phyloP scores from a whole-genome alignment of 2,888 invertebrate genomes.

The Tryphoninae sp. region DNA sequence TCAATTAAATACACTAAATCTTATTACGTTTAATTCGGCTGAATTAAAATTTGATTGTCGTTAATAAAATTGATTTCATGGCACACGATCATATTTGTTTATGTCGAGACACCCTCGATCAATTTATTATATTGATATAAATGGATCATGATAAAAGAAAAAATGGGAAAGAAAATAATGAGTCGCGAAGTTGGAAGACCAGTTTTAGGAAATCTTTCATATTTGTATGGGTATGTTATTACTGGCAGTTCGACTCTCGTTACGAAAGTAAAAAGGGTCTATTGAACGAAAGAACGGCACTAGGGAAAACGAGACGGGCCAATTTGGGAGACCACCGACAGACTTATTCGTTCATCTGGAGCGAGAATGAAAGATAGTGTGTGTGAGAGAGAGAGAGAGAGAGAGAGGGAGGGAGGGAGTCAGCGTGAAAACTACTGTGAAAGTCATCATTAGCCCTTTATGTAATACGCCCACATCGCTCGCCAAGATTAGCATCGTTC shows the following conservation, averaged over 20 bases:
- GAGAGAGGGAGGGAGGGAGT: neutral
- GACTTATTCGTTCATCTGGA: constrained; percentile 68
- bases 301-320: constrained; percentile 43
- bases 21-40: no score
- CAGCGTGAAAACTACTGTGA: constrained; percentile 67
- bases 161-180: neutral
- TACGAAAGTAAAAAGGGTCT: constrained; percentile 16
- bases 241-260: constrained; percentile 1
- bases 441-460: constrained; percentile 75
- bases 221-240: constrained; percentile 1
- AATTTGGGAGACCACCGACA: constrained; percentile 59
- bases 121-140: no score
- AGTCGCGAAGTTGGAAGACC: neutral
- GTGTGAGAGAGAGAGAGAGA: constrained; percentile 20
- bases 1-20: no score
- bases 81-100: no score
- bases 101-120: no score
- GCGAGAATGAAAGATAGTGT: constrained; percentile 1
- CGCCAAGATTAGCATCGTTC: constrained; percentile 74
- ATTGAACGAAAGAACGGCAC: constrained; percentile 37
- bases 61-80: no score
- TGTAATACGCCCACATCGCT: constrained; percentile 70
- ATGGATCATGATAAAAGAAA: neutral
- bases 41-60: no score
- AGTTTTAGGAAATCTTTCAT: neutral